Percentiles rank a stretch among this genome's conserved stretches.
These are phyloP conservation scores for Actinia equina DNA, from an alignment of 64 coral and sea anemone species.

Conservation along the genomic window DNA sequence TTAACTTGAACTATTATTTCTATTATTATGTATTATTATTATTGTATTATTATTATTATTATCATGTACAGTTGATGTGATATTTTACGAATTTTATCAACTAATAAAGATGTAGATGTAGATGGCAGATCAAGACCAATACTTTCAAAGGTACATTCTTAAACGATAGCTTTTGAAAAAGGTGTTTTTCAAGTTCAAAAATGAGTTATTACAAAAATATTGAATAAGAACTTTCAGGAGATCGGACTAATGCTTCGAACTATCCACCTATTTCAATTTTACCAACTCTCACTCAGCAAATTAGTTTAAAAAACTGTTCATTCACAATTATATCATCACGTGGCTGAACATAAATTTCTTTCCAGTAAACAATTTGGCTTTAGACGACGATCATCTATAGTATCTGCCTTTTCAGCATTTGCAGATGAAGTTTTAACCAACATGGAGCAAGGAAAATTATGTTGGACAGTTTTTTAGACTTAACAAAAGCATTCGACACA, in stretches of 20 bases:
- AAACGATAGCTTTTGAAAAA: too few species aligned
- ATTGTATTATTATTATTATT: too few species aligned
- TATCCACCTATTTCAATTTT: conserved; percentile 53
- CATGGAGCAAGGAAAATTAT: conserved; percentile 43
- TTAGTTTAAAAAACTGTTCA: conserved; percentile 37
- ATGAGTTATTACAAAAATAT: too few species aligned
- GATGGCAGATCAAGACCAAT: too few species aligned
- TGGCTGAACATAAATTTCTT: conserved; percentile 29
- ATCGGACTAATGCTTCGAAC: conserved; percentile 48
- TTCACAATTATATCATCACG: conserved; percentile 36
- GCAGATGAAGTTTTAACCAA: conserved; percentile 24
- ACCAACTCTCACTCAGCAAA: conserved; percentile 36
- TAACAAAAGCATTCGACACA: conserved; percentile 5
- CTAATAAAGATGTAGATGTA: too few species aligned
- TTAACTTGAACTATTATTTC: too few species aligned
- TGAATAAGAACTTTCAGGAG: neutral
- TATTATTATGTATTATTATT: too few species aligned
- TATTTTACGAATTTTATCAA: too few species aligned
- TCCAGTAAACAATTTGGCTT: conserved; percentile 57
- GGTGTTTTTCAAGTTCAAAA: too few species aligned
- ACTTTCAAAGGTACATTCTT: too few species aligned
- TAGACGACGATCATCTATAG: conserved; percentile 16
- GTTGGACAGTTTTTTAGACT: conserved; percentile 17
- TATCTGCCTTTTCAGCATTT: conserved; percentile 28
- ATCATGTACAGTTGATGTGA: too few species aligned